Evolutionary conservation across 1,140 invertebrate genomes (phyloP), one percentile per base, ranked within the genome.

Genomic region (Episyrphus balteatus): DNA sequence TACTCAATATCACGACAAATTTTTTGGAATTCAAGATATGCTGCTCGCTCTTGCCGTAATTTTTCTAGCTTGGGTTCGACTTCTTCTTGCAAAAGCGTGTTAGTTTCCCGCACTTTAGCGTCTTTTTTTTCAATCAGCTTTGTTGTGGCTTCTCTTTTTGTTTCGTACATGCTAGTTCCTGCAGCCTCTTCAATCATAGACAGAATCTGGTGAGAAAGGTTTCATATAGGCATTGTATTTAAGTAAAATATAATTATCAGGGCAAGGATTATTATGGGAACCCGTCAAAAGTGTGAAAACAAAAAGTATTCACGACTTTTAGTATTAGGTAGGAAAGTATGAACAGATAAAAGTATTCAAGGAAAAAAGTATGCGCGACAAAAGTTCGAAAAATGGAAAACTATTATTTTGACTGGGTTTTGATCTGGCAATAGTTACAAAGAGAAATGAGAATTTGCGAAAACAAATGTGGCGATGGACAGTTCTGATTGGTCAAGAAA

Each of bases 141-240:
- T 50, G 90, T 76, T 1, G 92, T 86, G 31, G 76, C 77, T 56
- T 91, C 84, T 59, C 92, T 94, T 65, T 99, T 99, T 1, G 79
- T 78, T 70, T 99, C 94, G 71, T 98, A 99, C 80, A 97, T 86
- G 59, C 86, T 84, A 2, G 96, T 98, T n/a, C 96, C 96, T 1
- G 94, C 93, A 19, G 96, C 94, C 75, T 99, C 97, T 73, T 99
- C 97, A 48, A 99, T 86, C 93, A 99, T 98, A 1, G 90, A 89
- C 31, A 99, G 73, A 65, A 98, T 96, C 84, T 80, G 42, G 5
- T 8, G 14, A 19, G 11, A 48, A 12, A 5, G 31, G n/a, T 33
- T 8, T 12, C 32, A 33, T 33, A 8, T 8, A 39, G 14, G 14
- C 9, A 39, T n/a, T n/a, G n/a, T n/a, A n/a, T n/a, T n/a, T n/a